A percentile compares a stretch with the other conserved stretches of the same genome.
These are phyloP conservation scores for Saxidomus purpurata DNA, from an alignment of 1,140 invertebrate species.

Conservation along the genomic window DNA sequence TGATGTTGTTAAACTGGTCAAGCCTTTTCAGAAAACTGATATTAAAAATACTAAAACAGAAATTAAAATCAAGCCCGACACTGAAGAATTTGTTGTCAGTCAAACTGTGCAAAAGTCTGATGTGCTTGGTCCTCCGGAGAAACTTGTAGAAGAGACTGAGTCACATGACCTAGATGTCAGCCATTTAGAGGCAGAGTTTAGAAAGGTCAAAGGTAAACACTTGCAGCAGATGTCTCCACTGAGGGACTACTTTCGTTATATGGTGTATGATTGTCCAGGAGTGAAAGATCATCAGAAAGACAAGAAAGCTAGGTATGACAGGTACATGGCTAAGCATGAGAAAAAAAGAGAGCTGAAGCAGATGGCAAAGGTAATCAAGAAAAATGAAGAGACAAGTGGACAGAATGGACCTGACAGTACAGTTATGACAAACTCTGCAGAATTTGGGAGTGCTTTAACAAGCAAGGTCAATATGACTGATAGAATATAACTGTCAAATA, in stretches of 20 bases:
- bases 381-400: neutral
- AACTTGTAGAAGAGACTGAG: neutral
- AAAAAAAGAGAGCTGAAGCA: neutral
- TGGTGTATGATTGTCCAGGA: conserved; percentile 55
- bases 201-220: conserved; percentile 27
- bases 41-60: neutral
- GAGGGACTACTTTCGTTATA: conserved; percentile 55
- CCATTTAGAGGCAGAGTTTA: conserved; percentile 38
- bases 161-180: conserved; percentile 27
- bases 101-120: conserved; percentile 43
- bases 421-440: neutral
- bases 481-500: too few relatives aligned
- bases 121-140: neutral
- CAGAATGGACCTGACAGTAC: neutral
- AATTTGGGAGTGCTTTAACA: neutral
- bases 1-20: neutral
- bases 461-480: neutral
- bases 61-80: neutral
- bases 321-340: conserved; percentile 32
- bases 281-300: conserved; percentile 51
- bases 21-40: neutral
- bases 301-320: conserved; percentile 27
- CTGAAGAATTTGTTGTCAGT: conserved; percentile 23
- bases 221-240: conserved; percentile 40
- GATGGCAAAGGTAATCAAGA: neutral